Conservation (phyloP, 2,888 invertebrate species). For the Criorhina ranunculi region DNA sequence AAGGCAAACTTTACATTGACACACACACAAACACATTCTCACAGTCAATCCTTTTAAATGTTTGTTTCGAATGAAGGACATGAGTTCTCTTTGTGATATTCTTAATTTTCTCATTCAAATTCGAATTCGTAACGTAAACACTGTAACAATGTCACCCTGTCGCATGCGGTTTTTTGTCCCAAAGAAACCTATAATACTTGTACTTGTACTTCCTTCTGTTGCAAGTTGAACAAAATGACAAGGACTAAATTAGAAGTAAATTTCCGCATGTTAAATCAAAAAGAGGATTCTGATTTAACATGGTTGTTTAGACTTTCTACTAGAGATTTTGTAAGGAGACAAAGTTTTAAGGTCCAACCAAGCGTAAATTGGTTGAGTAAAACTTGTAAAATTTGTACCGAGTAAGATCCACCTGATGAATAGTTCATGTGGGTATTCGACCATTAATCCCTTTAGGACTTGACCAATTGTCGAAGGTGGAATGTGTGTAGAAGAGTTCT, state of each 20-base stretch:
- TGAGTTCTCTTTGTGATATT: slow-evolving; percentile 70
- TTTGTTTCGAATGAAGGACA: slow-evolving; percentile 58
- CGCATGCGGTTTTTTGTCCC: slow-evolving; percentile 56
- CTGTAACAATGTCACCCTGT: slow-evolving; percentile 64
- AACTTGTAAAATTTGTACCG: slow-evolving; percentile 16
- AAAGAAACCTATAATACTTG: slow-evolving; percentile 41
- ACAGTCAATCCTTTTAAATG: not conserved
- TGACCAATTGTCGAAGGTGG: not conserved
- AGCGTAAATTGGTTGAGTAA: slow-evolving; percentile 50
- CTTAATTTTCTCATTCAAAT: slow-evolving; percentile 72
- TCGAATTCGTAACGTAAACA: slow-evolving; percentile 72
- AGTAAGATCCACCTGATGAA: slow-evolving; percentile 29
- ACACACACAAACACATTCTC: slow-evolving; percentile 9
- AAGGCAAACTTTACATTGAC: too few relatives aligned
- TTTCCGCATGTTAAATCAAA: slow-evolving; percentile 72
- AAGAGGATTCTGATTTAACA: slow-evolving; percentile 70
- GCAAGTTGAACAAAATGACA: slow-evolving; percentile 58
- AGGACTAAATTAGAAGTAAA: slow-evolving; percentile 73
- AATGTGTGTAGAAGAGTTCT: not conserved
- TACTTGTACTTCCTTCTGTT: slow-evolving; percentile 36
- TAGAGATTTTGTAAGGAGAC: slow-evolving; percentile 23
- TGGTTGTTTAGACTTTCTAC: slow-evolving; percentile 56
- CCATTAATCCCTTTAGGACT: not conserved
- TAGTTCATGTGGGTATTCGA: not conserved
- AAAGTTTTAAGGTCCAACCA: slow-evolving; percentile 35